Evolutionary conservation across 2,797 vertebrate species (phyloP).

Genomic region (Huso huso): DNA sequence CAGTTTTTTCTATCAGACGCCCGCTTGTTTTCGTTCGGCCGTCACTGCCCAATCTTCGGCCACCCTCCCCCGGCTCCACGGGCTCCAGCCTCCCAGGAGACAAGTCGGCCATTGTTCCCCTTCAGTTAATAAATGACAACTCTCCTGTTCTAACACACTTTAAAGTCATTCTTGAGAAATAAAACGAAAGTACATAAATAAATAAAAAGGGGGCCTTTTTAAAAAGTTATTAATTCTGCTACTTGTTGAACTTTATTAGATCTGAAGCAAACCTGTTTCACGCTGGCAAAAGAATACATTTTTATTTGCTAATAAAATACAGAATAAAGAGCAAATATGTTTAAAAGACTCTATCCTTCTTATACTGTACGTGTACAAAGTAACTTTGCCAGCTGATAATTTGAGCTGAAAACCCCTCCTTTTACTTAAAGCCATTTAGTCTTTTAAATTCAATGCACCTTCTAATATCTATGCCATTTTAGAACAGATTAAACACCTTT

Average conservation of each 20-base stretch:
- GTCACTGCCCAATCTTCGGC: slow-evolving; percentile 59
- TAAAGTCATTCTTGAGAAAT: slow-evolving; percentile 45
- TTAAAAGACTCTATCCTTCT: too few species aligned
- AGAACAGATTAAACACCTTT: too few species aligned
- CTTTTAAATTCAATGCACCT: too few species aligned
- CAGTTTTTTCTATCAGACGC: slow-evolving; percentile 66
- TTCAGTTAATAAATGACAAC: slow-evolving; percentile 65
- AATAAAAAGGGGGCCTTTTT: background rate
- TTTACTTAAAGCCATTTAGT: too few species aligned
- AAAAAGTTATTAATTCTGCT: background rate
- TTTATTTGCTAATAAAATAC: too few species aligned
- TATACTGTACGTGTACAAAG: too few species aligned
- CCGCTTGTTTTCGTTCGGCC: slow-evolving; percentile 64
- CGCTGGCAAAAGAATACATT: too few species aligned
- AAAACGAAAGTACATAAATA: background rate
- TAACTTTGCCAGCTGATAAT: too few species aligned
- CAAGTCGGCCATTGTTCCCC: slow-evolving; percentile 65
- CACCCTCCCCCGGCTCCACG: slow-evolving; percentile 43
- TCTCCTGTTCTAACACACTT: slow-evolving; percentile 56
- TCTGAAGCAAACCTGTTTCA: background rate
- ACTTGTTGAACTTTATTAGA: background rate
- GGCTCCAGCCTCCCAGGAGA: slow-evolving; percentile 46
- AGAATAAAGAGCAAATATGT: too few species aligned
- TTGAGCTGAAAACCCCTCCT: too few species aligned
- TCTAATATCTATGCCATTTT: too few species aligned